Base-by-base conservation (phyloP, 2,113 vertebrate species). In the Cyprinus carpio region DNA sequence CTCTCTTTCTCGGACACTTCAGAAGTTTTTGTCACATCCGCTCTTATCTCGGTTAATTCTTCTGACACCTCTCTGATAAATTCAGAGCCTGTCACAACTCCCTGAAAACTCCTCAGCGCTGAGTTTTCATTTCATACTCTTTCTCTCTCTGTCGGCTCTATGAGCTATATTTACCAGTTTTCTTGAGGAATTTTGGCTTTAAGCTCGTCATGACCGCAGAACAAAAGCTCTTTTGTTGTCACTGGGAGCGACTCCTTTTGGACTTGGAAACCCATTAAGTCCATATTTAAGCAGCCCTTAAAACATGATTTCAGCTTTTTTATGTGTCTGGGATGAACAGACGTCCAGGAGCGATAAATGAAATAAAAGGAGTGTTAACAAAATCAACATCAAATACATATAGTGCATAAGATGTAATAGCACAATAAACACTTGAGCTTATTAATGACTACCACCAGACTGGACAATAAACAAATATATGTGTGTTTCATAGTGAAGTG, bases 11-110 rank as follows among this genome's bases (percentile, higher is more conserved):
- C 16, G 65, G 83, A 91, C 88, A 90, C 88, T 87, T 43, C 4
- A 15, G 85, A 92, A 92, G 90, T 92, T 93, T n/a, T 92, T 91
- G 90, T 93, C 91, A 91, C 90, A 88, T 92, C 25, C 88, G 74
- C 87, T 89, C 90, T 94, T 92, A 93, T 94, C 92, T 92, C 91
- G 88, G 87, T 90, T 93, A 94, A 94, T 94, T 94, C 93, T 90
- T 90, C 91, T 89, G 92, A 92, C 92, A 92, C 90, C 91, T 89
- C 85, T 87, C 90, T 90, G 92, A 94, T 92, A 93, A 93, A 93
- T 93, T 91, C 92, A 84, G 89, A 91, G 90, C 87, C 88, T 88
- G 76, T 92, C 92, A 93, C 91, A 92, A 89, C 90, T 92, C 89
- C 84, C 74, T 6, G 89, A 92, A n/a, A n/a, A 93, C 90, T 91